phyloP scores from a whole-genome alignment of 2,797 vertebrate species.

The Eidolon dupreanum region DNA sequence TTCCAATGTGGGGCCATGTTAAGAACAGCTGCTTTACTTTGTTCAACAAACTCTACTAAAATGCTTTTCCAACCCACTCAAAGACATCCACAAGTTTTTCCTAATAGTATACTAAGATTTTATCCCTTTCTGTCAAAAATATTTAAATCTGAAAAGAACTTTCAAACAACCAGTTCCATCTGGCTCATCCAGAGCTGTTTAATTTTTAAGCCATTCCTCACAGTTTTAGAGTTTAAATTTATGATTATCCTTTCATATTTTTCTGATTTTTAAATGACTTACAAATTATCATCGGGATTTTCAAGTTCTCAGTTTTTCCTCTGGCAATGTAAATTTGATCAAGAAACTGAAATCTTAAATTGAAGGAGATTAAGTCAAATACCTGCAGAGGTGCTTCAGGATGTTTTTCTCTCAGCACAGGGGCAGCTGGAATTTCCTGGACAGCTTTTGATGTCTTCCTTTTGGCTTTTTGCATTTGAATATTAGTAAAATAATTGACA shows the following conservation, averaged over 20 bases:
- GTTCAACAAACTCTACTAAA: not conserved
- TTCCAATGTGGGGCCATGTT: not conserved
- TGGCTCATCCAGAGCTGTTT: not conserved
- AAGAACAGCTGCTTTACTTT: not conserved
- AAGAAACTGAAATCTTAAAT: slow-evolving; percentile 54
- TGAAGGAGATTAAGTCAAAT: slow-evolving; percentile 69
- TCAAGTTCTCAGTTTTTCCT: not conserved
- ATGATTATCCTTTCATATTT: not conserved
- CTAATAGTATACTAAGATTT: not conserved
- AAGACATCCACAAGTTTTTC: not conserved
- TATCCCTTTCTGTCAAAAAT: not conserved
- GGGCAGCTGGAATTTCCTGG: slow-evolving; percentile 87
- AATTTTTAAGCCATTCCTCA: not conserved
- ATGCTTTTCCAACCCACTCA: not conserved
- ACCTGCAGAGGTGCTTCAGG: slow-evolving; percentile 90
- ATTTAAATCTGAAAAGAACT: not conserved
- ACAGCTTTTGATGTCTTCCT: slow-evolving; percentile 91
- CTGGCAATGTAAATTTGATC: not conserved
- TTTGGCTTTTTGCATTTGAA: slow-evolving; percentile 93
- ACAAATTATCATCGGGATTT: not conserved
- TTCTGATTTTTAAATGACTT: not conserved
- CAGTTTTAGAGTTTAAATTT: not conserved
- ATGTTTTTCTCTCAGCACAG: slow-evolving; percentile 88
- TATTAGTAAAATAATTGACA: slow-evolving; percentile 98
- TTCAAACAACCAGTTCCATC: not conserved